These are phyloP conservation scores for Stercorarius parasiticus DNA, from an alignment of 2,113 vertebrate species.

Conservation along the genomic window DNA sequence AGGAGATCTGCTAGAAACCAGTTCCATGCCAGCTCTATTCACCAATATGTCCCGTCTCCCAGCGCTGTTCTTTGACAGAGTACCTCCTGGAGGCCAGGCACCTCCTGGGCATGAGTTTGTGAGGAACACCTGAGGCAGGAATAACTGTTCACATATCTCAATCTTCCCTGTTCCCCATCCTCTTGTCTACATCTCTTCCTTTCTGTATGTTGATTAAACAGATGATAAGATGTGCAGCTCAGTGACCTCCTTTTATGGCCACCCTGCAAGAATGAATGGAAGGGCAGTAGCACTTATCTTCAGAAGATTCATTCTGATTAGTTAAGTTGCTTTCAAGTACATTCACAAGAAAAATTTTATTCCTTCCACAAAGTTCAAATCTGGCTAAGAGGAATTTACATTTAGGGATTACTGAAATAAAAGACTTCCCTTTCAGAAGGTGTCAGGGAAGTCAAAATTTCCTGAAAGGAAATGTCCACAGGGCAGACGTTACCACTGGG, in stretches of 20 bases:
- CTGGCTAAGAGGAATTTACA: background rate
- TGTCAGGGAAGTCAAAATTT: background rate
- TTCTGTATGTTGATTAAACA: background rate
- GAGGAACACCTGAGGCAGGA: background rate
- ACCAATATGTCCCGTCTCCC: background rate
- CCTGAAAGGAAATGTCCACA: background rate
- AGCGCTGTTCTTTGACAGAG: accelerated
- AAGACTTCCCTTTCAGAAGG: background rate
- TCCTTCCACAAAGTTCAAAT: background rate
- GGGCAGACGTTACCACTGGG: background rate
- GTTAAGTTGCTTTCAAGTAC: background rate
- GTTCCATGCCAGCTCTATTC: background rate
- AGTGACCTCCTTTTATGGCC: background rate
- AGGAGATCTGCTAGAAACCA: background rate
- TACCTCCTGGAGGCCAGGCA: background rate
- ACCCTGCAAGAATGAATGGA: background rate
- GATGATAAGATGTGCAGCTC: background rate
- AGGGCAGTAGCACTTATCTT: background rate
- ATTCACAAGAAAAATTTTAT: background rate
- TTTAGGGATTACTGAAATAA: background rate
- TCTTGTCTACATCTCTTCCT: background rate
- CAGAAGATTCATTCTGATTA: background rate
- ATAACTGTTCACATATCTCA: background rate
- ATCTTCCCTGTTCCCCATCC: background rate
- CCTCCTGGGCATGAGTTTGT: accelerated